phyloP scores from a whole-genome alignment of 2,888 invertebrate genomes.

The Agrotis puta region DNA sequence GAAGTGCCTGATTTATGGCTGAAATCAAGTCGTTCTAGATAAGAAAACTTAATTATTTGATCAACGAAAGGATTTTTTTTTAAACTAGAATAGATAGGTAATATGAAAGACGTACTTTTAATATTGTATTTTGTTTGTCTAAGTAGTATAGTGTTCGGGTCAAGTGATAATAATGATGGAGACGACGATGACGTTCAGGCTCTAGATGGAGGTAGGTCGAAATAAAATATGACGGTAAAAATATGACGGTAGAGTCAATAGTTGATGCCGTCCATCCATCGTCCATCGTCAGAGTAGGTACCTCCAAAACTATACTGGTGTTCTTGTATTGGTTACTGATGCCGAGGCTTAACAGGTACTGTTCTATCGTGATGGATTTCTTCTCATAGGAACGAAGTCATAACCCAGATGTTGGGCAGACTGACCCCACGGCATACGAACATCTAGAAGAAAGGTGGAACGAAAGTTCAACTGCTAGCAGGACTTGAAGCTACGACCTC shows the following conservation, averaged over 20 bases:
- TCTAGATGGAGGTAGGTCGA: not conserved
- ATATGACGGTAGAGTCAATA: not conserved
- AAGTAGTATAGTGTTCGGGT: not conserved
- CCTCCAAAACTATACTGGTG: no score
- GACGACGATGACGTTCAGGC: not conserved
- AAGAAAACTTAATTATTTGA: constrained; percentile 37
- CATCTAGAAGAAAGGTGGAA: no score
- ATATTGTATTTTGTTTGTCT: constrained; percentile 14
- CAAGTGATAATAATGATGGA: not conserved
- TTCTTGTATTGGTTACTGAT: no score
- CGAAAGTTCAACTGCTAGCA: no score
- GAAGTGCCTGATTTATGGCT: constrained; percentile 47
- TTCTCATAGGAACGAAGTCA: no score
- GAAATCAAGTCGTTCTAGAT: constrained; percentile 34
- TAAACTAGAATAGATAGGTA: not conserved
- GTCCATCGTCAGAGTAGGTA: no score
- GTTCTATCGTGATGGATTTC: no score
- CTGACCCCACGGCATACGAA: no score
- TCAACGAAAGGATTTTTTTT: constrained; percentile 4
- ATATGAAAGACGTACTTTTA: constrained; percentile 37
- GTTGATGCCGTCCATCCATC: no score
- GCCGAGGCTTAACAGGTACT: no score
- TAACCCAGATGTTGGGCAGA: no score
- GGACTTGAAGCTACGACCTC: no score
- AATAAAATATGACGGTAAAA: not conserved